These are phyloP conservation scores for Notolepis coatsorum DNA, from an alignment of 2,797 vertebrate species.

Conservation along the genomic window DNA sequence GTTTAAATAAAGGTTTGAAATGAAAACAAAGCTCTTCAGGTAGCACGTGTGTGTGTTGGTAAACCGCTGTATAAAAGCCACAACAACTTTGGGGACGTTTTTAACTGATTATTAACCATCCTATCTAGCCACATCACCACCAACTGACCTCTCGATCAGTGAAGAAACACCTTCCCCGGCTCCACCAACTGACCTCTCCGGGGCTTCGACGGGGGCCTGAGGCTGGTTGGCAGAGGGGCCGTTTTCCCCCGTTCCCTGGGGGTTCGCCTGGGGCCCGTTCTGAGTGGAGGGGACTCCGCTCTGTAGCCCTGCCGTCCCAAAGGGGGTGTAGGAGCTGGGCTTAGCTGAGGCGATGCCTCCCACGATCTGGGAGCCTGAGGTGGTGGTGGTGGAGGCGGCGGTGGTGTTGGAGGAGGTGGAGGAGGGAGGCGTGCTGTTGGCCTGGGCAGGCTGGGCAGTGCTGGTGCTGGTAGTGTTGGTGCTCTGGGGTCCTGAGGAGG, in stretches of 20 bases:
- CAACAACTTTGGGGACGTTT: too few species aligned
- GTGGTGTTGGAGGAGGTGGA: conserved; percentile 76
- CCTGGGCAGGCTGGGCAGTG: conserved; percentile 81
- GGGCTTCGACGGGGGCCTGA: conserved; percentile 83
- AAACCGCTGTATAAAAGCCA: too few species aligned
- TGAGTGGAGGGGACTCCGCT: conserved; percentile 76
- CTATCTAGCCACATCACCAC: too few species aligned
- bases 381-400: conserved; percentile 74
- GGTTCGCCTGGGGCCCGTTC: conserved; percentile 86
- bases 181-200: conserved; percentile 93
- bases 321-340: conserved; percentile 89
- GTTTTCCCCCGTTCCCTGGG: conserved; percentile 80
- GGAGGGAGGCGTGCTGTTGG: conserved; percentile 85
- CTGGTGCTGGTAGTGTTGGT: conserved; percentile 73
- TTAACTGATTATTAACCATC: too few species aligned
- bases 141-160: too few species aligned
- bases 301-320: conserved; percentile 81
- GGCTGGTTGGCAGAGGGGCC: conserved; percentile 77
- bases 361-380: conserved; percentile 74
- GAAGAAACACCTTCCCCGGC: too few species aligned
- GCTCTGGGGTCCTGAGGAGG: conserved; percentile 82
- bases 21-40: too few species aligned
- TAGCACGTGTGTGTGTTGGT: too few species aligned
- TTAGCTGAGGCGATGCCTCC: conserved; percentile 86
- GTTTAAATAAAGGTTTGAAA: too few species aligned